Evolutionary conservation across 2,888 invertebrate species (phyloP).

Genomic region (Prenolepis imparis): DNA sequence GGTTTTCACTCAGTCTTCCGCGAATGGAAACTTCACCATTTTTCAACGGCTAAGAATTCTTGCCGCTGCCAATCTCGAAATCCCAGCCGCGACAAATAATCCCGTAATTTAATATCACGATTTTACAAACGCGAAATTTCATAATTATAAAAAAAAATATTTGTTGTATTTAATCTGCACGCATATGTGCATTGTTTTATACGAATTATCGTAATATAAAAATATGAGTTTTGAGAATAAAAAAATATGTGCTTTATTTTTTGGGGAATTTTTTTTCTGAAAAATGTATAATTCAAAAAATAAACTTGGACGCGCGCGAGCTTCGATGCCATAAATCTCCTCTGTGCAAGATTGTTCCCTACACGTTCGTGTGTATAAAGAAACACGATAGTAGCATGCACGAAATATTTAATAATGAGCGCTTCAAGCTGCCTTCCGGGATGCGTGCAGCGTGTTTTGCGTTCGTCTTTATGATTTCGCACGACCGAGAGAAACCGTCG

Average conservation of each 20-base stretch:
- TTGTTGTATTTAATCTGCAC: neutral
- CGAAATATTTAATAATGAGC: constrained; percentile 47
- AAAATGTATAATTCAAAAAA: constrained; percentile 1
- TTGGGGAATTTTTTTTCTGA: neutral
- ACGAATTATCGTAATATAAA: neutral
- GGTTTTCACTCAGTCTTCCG: constrained; percentile 60
- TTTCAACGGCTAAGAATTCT: constrained; percentile 48
- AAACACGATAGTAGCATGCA: constrained; percentile 1
- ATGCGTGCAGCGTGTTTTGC: neutral
- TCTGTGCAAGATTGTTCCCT: neutral
- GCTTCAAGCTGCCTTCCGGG: neutral
- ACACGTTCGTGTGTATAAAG: neutral
- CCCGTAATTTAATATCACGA: neutral
- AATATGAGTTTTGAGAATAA: neutral
- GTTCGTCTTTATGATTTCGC: constrained; percentile 50
- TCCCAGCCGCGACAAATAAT: constrained; percentile 42
- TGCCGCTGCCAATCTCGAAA: constrained; percentile 40
- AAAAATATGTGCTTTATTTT: neutral
- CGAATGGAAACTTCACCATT: constrained; percentile 58
- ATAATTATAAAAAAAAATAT: neutral
- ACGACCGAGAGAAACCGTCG: constrained; percentile 55
- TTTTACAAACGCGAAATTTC: neutral
- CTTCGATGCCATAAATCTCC: neutral
- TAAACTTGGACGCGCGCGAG: neutral
- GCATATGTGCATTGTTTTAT: no score